Evolutionary conservation across 2,113 vertebrate genomes (phyloP).

Genomic region (Albula glossodonta): DNA sequence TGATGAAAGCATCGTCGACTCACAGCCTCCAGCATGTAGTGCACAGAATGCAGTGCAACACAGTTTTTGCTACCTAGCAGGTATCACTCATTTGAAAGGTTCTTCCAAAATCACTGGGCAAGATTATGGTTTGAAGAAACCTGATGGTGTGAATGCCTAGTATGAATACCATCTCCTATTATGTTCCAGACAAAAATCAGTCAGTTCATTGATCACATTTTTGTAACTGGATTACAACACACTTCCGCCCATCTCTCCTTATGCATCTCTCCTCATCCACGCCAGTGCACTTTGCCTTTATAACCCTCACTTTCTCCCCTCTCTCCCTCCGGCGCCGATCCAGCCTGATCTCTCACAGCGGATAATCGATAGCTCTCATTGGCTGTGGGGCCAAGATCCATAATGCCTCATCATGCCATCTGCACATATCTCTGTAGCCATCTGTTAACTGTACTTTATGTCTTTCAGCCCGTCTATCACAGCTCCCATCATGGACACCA

Average conservation of each 20-base stretch:
- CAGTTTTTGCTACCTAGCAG: too few relatives aligned
- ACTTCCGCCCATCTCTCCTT: not conserved
- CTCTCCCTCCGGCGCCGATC: constrained; percentile 18
- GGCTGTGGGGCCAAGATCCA: constrained; percentile 29
- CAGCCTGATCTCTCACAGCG: constrained; percentile 10
- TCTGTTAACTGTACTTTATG: constrained; percentile 26
- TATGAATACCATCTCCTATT: not conserved
- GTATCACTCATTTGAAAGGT: too few relatives aligned
- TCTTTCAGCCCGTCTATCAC: not conserved
- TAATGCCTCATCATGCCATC: constrained; percentile 54
- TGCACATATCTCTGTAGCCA: constrained; percentile 43
- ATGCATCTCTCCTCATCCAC: not conserved
- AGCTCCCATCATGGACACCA: not conserved
- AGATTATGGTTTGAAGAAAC: too few relatives aligned
- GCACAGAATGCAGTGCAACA: too few relatives aligned
- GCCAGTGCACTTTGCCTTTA: not conserved
- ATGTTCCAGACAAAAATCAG: not conserved
- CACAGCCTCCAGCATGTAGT: too few relatives aligned
- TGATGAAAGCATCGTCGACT: not conserved
- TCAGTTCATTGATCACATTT: not conserved
- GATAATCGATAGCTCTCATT: constrained; percentile 54
- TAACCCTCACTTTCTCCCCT: not conserved
- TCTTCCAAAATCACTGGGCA: too few relatives aligned
- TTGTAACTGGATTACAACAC: not conserved
- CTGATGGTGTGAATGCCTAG: not conserved